A percentile compares a stretch with the other conserved stretches of the same genome.
Evolutionary conservation across 2,888 invertebrate species (phyloP).

Genomic region (Sinelater perroti): DNA sequence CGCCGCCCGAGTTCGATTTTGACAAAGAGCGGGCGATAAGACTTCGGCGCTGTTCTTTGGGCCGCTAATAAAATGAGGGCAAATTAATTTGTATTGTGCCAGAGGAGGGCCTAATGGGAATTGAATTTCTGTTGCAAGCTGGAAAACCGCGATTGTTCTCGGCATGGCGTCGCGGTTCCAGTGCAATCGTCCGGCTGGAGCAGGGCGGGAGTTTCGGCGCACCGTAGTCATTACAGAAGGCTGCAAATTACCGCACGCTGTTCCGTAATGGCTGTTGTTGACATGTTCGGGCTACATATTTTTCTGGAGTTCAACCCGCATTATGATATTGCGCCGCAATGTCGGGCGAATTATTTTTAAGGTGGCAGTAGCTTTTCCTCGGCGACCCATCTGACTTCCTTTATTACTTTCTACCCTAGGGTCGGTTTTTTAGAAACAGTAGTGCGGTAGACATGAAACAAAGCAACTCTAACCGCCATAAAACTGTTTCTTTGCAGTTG

Average conservation of each 20-base stretch:
- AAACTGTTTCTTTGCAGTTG: no score
- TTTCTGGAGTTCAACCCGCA: slow-evolving; percentile 43
- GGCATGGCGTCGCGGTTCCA: slow-evolving; percentile 8
- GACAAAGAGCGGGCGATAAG: background rate
- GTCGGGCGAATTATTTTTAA: slow-evolving; percentile 21
- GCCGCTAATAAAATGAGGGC: background rate
- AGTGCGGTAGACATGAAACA: no score
- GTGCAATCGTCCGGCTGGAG: slow-evolving; percentile 26
- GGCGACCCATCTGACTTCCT: no score
- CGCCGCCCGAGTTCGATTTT: background rate
- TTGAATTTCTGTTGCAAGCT: background rate
- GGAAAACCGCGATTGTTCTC: slow-evolving; percentile 10
- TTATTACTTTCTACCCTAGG: no score
- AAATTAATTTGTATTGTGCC: no score
- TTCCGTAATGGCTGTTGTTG: slow-evolving; percentile 49
- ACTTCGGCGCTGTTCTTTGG: background rate
- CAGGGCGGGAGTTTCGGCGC: slow-evolving; percentile 35
- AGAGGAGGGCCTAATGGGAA: no score
- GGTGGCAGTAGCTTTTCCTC: slow-evolving; percentile 25
- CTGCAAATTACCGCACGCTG: slow-evolving; percentile 46
- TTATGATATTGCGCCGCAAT: slow-evolving; percentile 38
- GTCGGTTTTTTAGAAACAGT: no score
- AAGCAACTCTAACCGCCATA: no score
- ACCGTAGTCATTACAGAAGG: slow-evolving; percentile 46
- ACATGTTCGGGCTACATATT: slow-evolving; percentile 47